phyloP scores from a whole-genome alignment of 2,888 invertebrate genomes.

The Argyra leucocephala region DNA sequence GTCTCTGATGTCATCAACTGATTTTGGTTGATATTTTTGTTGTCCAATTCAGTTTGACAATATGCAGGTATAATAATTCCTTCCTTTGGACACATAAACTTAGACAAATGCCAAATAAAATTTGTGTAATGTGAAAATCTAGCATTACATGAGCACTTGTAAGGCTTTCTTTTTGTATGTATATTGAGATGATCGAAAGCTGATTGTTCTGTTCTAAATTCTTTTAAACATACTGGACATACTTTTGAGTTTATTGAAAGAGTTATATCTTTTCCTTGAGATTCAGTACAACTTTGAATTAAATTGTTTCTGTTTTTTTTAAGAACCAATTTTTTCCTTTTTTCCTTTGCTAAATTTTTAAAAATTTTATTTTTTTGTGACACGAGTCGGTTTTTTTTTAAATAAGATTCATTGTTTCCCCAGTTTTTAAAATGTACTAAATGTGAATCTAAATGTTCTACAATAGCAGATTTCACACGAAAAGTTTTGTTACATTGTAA shows the following conservation, averaged over 20 bases:
- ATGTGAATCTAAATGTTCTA: not conserved
- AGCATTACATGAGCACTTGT: not conserved
- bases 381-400: not conserved
- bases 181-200: not conserved
- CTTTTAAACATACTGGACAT: too few species aligned
- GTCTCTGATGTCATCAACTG: not conserved
- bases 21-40: not conserved
- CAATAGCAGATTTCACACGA: not conserved
- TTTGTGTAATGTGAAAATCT: not conserved
- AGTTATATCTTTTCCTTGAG: too few species aligned
- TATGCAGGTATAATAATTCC: not conserved
- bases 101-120: not conserved
- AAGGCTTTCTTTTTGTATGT: not conserved
- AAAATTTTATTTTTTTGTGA: too few species aligned
- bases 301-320: too few species aligned
- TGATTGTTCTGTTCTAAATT: not conserved
- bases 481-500: not conserved
- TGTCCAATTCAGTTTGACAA: not conserved
- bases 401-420: not conserved
- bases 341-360: too few species aligned
- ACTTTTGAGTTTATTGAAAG: too few species aligned
- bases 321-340: too few species aligned
- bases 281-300: too few species aligned
- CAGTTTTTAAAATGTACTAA: not conserved
- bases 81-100: not conserved